Percentiles rank a stretch among this genome's conserved stretches.
phyloP scores from a whole-genome alignment of 2,797 vertebrate genomes.

The Amniataba percoides region DNA sequence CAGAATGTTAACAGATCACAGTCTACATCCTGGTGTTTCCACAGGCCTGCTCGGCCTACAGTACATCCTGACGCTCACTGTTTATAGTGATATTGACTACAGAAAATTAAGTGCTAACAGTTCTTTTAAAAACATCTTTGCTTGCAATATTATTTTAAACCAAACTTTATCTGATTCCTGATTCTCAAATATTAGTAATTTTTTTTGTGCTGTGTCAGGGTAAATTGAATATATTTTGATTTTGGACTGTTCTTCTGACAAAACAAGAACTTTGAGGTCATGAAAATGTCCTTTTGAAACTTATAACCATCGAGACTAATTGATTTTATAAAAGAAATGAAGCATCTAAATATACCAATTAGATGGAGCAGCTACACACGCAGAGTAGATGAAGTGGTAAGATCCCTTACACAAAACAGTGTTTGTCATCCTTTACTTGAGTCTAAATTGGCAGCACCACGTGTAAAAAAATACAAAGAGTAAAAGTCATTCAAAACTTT shows the following conservation, averaged over 20 bases:
- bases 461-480: not conserved
- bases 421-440: not conserved
- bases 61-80: slow-evolving; percentile 3
- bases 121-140: too few relatives aligned
- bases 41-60: slow-evolving; percentile 42
- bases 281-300: not conserved
- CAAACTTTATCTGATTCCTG: not conserved
- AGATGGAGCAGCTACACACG: not conserved
- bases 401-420: not conserved
- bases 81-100: not conserved
- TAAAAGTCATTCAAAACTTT: not conserved
- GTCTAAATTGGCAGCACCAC: not conserved
- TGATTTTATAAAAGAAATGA: too few relatives aligned
- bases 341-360: not conserved
- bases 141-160: not conserved
- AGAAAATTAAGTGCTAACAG: not conserved
- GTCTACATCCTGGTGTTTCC: slow-evolving; percentile 66
- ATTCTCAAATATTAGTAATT: not conserved
- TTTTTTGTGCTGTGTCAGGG: not conserved
- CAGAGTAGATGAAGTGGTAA: not conserved
- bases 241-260: not conserved
- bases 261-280: not conserved
- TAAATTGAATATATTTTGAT: not conserved
- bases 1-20: slow-evolving; percentile 69
- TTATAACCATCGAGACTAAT: too few relatives aligned